Evolutionary conservation across 1,140 invertebrate genomes (phyloP).

Genomic region (Trachelipus rathkii): DNA sequence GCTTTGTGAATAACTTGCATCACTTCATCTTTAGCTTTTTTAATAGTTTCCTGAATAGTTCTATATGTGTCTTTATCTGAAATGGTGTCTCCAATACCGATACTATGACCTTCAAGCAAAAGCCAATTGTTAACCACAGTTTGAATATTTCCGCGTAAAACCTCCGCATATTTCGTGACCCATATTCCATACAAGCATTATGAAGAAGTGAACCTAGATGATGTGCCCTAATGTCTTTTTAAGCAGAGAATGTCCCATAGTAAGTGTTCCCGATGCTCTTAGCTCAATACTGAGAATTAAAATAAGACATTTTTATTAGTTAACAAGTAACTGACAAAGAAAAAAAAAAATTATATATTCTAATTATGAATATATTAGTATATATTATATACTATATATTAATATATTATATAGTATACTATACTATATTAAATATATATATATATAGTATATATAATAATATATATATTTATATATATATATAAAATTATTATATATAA

Average conservation of each 20-base stretch:
- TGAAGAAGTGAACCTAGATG: constrained; percentile 94
- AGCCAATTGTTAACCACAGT: constrained; percentile 99
- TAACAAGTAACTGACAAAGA: constrained; percentile 17
- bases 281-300: constrained; percentile 65
- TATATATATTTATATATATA: too few species aligned
- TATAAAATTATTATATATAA: too few species aligned
- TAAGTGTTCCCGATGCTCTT: constrained; percentile 94
- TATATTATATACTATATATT: too few species aligned
- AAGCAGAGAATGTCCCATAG: constrained; percentile 97
- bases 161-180: constrained; percentile 93
- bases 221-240: constrained; percentile 96
- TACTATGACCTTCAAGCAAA: constrained; percentile 91
- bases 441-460: too few species aligned
- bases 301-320: constrained; percentile 25
- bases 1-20: constrained; percentile 99
- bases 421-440: too few species aligned
- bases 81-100: constrained; percentile 99
- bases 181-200: constrained; percentile 93
- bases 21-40: constrained; percentile 98
- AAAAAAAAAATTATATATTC: too few species aligned
- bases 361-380: too few species aligned
- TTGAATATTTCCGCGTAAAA: constrained; percentile 99
- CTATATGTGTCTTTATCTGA: constrained; percentile 97
- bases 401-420: too few species aligned
- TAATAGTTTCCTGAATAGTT: constrained; percentile 97